phyloP scores from a whole-genome alignment of 2,113 vertebrate genomes.

The Nerophis lumbriciformis region DNA sequence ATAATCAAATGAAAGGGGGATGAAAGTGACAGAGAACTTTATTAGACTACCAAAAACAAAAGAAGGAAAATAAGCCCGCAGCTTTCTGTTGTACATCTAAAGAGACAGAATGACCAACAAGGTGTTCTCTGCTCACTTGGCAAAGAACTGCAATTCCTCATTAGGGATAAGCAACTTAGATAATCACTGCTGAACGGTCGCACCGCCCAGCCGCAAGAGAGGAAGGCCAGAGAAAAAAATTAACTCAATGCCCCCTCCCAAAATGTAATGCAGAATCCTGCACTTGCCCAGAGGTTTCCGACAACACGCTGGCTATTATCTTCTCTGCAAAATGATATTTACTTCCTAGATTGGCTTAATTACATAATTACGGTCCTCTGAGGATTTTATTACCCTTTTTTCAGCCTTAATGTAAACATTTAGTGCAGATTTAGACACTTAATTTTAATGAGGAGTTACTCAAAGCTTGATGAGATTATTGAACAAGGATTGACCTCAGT shows the following conservation, averaged over 20 bases:
- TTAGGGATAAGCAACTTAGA: conserved; percentile 67
- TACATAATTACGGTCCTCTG: too few species aligned
- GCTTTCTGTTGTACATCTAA: conserved; percentile 38
- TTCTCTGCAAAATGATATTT: too few species aligned
- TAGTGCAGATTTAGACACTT: conserved; percentile 1
- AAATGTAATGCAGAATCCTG: conserved; percentile 19
- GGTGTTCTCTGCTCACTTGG: conserved; percentile 55
- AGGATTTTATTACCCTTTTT: too few species aligned
- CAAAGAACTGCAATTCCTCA: conserved; percentile 60
- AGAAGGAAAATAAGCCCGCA: not conserved
- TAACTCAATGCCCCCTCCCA: conserved; percentile 35
- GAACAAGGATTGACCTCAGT: not conserved
- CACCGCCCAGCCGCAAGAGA: conserved; percentile 46
- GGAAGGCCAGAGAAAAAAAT: conserved; percentile 38
- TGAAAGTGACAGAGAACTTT: not conserved
- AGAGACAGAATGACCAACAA: conserved; percentile 51
- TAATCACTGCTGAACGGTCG: conserved; percentile 71
- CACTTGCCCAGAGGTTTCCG: conserved; percentile 14
- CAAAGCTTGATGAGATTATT: conserved; percentile 5
- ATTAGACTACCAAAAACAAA: not conserved
- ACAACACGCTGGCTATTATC: too few species aligned
- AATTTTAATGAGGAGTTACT: not conserved
- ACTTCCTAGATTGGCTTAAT: too few species aligned
- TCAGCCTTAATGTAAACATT: not conserved
- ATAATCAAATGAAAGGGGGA: not conserved